Evolutionary conservation across 2,888 invertebrate genomes (phyloP).

Genomic region (Terebella lapidaria): DNA sequence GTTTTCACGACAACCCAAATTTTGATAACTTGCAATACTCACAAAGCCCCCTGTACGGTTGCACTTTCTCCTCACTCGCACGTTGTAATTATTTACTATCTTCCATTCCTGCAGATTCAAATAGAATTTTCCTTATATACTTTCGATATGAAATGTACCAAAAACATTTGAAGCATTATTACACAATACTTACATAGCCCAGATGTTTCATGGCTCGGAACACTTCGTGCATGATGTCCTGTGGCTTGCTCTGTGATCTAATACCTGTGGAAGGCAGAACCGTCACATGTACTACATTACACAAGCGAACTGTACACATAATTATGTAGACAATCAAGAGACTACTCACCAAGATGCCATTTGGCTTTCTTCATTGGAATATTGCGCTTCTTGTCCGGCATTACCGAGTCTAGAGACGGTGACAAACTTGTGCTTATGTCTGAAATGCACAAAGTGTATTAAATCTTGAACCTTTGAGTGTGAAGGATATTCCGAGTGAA

Average conservation of each 20-base stretch:
- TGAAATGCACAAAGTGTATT: no score
- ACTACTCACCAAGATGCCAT: slow-evolving; percentile 88
- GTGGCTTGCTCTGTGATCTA: slow-evolving; percentile 95
- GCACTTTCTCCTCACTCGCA: slow-evolving; percentile 87
- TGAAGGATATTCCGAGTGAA: no score
- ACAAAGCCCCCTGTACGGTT: slow-evolving; percentile 78
- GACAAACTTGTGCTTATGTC: no score
- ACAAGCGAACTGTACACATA: neutral
- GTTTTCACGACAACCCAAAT: no score
- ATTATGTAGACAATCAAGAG: no score
- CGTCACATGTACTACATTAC: neutral
- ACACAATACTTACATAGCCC: slow-evolving; percentile 70
- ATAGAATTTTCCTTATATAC: no score
- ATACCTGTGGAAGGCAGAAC: slow-evolving; percentile 59
- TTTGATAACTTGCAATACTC: slow-evolving; percentile 28
- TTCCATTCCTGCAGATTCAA: slow-evolving; percentile 78
- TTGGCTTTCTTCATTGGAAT: slow-evolving; percentile 85
- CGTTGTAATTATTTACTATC: slow-evolving; percentile 92
- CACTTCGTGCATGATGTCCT: slow-evolving; percentile 99
- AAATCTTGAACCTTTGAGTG: no score
- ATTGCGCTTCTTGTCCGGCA: slow-evolving; percentile 34
- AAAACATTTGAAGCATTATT: no score
- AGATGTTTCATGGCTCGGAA: slow-evolving; percentile 98
- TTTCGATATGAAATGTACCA: neutral
- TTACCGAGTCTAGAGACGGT: slow-evolving; percentile 43